A percentile compares a stretch with the other conserved stretches of the same genome.
These are phyloP conservation scores for Eupithecia centaureata DNA, from an alignment of 2,888 invertebrate species.

Conservation along the genomic window DNA sequence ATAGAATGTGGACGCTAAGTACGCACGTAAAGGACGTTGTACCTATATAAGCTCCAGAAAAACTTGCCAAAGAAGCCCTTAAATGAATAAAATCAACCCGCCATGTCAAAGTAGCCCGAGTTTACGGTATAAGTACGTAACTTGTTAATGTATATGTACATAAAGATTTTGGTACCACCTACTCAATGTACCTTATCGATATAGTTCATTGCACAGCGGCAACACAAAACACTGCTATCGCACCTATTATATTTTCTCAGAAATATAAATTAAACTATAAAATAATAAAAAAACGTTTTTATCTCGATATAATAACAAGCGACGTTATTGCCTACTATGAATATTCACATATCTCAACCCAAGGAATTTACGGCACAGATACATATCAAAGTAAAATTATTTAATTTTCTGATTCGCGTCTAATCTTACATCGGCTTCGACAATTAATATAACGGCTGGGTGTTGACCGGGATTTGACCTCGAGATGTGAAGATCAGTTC, in stretches of 20 bases:
- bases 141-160: neutral
- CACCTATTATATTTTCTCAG: conserved; percentile 22
- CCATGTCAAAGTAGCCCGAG: too few relatives aligned
- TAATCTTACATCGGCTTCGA: conserved; percentile 53
- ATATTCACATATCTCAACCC: conserved; percentile 36
- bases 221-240: conserved; percentile 13
- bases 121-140: too few relatives aligned
- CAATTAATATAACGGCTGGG: conserved; percentile 50
- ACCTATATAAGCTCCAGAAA: too few relatives aligned
- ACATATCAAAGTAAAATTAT: conserved; percentile 49
- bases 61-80: too few relatives aligned
- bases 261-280: conserved; percentile 12
- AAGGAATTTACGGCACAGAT: conserved; percentile 46
- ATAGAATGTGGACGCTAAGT: too few relatives aligned
- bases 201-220: neutral
- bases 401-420: conserved; percentile 57
- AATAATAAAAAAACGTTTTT: conserved; percentile 24
- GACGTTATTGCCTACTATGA: conserved; percentile 30
- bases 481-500: conserved; percentile 25
- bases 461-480: conserved; percentile 33
- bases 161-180: neutral
- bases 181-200: neutral
- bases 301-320: conserved; percentile 22
- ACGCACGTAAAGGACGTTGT: too few relatives aligned
- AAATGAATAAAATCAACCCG: too few relatives aligned